Evolutionary conservation across 2,113 vertebrate species (phyloP).

Genomic region (Alethe castanea): DNA sequence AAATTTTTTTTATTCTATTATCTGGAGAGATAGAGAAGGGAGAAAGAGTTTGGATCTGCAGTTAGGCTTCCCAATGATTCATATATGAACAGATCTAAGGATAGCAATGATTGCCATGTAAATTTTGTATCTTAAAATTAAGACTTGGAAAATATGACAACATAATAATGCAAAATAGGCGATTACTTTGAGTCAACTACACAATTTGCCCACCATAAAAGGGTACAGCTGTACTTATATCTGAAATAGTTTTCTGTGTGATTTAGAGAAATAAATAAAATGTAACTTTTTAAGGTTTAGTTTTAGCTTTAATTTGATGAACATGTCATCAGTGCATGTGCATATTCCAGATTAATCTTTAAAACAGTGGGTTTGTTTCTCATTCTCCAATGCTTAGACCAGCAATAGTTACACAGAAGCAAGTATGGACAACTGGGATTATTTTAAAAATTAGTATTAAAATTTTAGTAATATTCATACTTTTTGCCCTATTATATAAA

Average conservation of each 20-base stretch:
- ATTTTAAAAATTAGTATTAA: neutral
- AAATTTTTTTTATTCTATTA: neutral
- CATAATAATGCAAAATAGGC: neutral
- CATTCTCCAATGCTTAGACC: neutral
- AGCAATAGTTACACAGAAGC: neutral
- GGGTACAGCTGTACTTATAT: neutral
- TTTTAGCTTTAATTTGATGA: neutral
- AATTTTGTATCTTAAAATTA: neutral
- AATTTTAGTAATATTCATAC: neutral
- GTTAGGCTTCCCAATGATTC: neutral
- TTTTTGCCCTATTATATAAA: neutral
- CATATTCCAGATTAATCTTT: neutral
- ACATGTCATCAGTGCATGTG: neutral
- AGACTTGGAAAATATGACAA: neutral
- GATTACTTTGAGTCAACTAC: neutral
- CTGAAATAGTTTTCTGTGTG: neutral
- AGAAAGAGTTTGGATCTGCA: neutral
- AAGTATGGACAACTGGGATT: neutral
- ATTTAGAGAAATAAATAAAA: neutral
- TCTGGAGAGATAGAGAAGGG: neutral
- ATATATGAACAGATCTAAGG: neutral
- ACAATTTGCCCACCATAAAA: neutral
- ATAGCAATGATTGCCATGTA: neutral
- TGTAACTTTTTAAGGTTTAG: neutral
- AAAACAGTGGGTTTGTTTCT: neutral